These are phyloP conservation scores for Malurus cyaneus DNA, from an alignment of 2,113 vertebrate genomes.

Conservation along the genomic window DNA sequence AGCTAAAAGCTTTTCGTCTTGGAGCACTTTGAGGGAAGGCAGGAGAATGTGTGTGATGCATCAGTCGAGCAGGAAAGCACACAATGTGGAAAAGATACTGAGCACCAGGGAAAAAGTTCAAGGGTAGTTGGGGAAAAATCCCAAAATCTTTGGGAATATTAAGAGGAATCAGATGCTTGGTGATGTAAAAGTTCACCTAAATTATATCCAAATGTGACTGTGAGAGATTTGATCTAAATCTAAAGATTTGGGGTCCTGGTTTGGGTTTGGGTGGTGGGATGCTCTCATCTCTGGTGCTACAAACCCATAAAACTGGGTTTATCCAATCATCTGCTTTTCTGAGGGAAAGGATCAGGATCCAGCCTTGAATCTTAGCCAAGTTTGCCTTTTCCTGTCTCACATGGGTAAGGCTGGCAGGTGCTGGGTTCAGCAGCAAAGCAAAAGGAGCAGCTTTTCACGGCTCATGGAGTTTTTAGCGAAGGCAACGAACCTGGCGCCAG, in stretches of 20 bases:
- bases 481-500: accelerated
- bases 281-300: neutral
- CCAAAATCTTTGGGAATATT: neutral
- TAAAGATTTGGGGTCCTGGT: neutral
- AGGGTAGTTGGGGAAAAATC: neutral
- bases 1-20: neutral
- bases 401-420: neutral
- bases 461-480: neutral
- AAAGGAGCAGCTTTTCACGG: neutral
- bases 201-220: neutral
- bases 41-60: neutral
- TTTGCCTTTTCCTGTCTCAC: neutral
- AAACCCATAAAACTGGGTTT: neutral
- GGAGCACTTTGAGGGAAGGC: neutral
- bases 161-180: neutral
- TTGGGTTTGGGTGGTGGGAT: neutral
- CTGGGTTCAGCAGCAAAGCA: neutral
- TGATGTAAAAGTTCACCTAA: neutral
- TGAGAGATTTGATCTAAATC: neutral
- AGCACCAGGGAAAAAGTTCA: neutral
- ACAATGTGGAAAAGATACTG: accelerated
- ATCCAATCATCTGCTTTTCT: neutral
- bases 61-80: neutral
- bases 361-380: neutral
- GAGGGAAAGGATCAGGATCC: neutral